These are phyloP conservation scores for Palythoa caribaeorum DNA, from an alignment of 92 coral and sea anemone genomes.

Conservation along the genomic window DNA sequence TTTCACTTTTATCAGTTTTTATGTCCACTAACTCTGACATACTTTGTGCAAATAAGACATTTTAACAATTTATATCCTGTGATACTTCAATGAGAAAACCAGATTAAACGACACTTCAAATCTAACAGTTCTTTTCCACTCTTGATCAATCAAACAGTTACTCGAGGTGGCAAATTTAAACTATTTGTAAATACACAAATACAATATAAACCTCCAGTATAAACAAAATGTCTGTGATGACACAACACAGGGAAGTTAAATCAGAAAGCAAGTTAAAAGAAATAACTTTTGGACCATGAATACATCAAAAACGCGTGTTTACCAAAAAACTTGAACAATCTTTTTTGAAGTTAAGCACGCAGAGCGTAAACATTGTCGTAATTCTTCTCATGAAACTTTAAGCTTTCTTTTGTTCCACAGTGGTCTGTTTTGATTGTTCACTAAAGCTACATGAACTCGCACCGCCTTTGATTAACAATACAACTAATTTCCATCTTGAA, in stretches of 20 bases:
- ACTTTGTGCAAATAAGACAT: too few species aligned
- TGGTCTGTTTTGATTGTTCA: background rate
- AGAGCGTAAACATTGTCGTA: background rate
- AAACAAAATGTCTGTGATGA: background rate
- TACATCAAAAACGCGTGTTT: background rate
- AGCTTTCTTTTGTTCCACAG: background rate
- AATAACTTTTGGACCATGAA: background rate
- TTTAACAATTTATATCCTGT: too few species aligned
- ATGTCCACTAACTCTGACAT: too few species aligned
- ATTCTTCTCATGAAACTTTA: background rate
- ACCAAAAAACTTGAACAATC: too few species aligned
- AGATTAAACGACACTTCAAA: too few species aligned
- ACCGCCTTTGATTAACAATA: background rate
- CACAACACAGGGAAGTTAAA: too few species aligned
- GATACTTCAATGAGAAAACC: too few species aligned
- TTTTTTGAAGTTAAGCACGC: background rate
- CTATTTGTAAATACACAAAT: background rate
- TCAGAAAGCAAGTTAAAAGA: background rate
- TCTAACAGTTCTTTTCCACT: background rate
- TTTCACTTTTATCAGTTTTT: too few species aligned
- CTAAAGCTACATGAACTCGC: background rate
- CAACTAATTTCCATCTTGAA: too few species aligned
- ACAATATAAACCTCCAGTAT: too few species aligned
- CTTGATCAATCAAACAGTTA: background rate
- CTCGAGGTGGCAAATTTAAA: background rate